phyloP scores from a whole-genome alignment of 2,113 vertebrate genomes.

The Grus americana region DNA sequence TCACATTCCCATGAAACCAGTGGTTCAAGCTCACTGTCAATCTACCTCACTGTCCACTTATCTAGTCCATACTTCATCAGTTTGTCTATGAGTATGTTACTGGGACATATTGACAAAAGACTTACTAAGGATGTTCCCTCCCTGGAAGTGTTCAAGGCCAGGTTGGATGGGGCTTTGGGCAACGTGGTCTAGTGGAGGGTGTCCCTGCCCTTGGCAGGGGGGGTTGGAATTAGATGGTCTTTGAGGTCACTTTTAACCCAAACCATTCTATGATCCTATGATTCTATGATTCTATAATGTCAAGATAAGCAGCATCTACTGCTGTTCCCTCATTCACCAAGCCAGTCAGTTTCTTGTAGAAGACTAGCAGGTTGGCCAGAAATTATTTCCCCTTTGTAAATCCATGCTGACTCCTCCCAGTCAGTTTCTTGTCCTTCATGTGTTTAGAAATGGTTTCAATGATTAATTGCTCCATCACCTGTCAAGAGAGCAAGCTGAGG shows the following conservation, averaged over 20 bases:
- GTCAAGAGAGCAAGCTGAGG: neutral
- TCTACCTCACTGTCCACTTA: neutral
- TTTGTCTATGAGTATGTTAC: neutral
- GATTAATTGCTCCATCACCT: neutral
- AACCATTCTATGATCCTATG: no score
- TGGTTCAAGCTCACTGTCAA: neutral
- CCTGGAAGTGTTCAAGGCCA: no score
- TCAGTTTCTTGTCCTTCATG: neutral
- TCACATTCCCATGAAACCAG: neutral
- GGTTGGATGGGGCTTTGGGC: no score
- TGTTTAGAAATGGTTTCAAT: neutral
- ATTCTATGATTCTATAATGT: no score
- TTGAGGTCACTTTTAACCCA: no score
- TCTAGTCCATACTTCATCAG: neutral
- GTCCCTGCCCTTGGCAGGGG: no score
- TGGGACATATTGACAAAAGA: neutral
- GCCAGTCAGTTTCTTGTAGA: neutral
- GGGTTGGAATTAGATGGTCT: no score
- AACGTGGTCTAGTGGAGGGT: no score
- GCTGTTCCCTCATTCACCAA: neutral
- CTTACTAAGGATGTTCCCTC: neutral
- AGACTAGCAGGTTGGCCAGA: neutral
- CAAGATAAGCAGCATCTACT: neutral
- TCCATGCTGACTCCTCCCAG: neutral
- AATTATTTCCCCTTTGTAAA: neutral